Evolutionary conservation across 2,888 invertebrate species (phyloP).

Genomic region (Tholera decimalis): DNA sequence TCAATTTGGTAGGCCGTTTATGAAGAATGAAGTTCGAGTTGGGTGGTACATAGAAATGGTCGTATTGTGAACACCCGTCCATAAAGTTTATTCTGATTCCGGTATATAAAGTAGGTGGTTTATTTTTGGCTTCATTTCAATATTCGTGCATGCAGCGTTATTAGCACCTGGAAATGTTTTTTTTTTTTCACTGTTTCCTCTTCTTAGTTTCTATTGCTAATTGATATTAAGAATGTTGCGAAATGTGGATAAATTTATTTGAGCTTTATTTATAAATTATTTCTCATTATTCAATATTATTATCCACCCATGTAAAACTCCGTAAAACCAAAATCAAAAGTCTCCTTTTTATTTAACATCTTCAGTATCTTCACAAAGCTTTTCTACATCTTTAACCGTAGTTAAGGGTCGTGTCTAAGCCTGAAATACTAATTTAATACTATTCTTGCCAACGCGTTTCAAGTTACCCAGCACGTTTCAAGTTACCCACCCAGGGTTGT

Average conservation of each 20-base stretch:
- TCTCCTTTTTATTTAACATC: conserved; percentile 1
- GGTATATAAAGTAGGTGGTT: conserved; percentile 28
- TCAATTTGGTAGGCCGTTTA: conserved; percentile 67
- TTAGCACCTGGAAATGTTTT: no score
- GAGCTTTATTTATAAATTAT: neutral
- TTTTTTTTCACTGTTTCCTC: neutral
- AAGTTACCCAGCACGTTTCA: no score
- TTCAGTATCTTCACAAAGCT: neutral
- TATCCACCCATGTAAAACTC: neutral
- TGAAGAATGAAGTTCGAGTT: conserved; percentile 39
- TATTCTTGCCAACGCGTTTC: no score
- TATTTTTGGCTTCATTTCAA: conserved; percentile 40
- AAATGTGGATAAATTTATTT: conserved; percentile 7
- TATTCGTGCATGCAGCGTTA: conserved; percentile 26
- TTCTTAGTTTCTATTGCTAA: conserved; percentile 7
- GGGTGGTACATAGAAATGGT: conserved; percentile 44
- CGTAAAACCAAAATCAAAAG: neutral
- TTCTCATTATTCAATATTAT: neutral
- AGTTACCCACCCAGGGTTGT: no score
- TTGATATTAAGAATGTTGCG: conserved; percentile 3
- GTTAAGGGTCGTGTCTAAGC: no score
- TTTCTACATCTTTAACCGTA: conserved; percentile 34
- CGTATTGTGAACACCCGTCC: conserved; percentile 42
- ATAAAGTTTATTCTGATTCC: conserved; percentile 52
- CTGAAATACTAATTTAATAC: no score